Conservation (phyloP, 2,797 vertebrate genomes). For the Halcyon leucocephala region DNA sequence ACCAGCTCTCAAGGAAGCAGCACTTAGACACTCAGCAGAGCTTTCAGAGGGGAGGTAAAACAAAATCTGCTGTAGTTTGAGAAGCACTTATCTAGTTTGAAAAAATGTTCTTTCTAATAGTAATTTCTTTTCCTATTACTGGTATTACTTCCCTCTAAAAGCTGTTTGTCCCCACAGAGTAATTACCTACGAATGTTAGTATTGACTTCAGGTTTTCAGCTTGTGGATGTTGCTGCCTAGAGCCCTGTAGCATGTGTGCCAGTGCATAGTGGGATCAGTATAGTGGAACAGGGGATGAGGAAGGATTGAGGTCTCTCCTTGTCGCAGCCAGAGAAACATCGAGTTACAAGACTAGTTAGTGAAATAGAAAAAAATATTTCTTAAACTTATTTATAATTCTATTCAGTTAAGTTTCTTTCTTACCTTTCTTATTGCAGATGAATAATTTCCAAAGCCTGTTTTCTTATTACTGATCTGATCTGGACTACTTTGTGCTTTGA, state of each 20-base stretch:
- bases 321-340: neutral
- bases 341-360: neutral
- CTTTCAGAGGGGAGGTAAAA: neutral
- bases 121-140: neutral
- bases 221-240: neutral
- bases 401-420: neutral
- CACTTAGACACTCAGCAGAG: neutral
- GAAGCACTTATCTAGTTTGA: neutral
- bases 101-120: neutral
- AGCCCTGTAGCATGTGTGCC: neutral
- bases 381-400: neutral
- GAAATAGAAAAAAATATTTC: neutral
- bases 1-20: neutral
- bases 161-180: neutral
- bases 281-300: neutral
- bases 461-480: neutral
- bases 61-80: neutral
- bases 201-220: neutral
- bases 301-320: neutral
- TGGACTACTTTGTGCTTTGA: neutral
- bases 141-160: neutral
- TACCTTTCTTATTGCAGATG: neutral
- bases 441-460: conserved; percentile 4
- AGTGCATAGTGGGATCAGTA: accelerated
- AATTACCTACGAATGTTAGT: neutral